phyloP scores from a whole-genome alignment of 2,888 invertebrate species.

The Heterodera filipjevi region DNA sequence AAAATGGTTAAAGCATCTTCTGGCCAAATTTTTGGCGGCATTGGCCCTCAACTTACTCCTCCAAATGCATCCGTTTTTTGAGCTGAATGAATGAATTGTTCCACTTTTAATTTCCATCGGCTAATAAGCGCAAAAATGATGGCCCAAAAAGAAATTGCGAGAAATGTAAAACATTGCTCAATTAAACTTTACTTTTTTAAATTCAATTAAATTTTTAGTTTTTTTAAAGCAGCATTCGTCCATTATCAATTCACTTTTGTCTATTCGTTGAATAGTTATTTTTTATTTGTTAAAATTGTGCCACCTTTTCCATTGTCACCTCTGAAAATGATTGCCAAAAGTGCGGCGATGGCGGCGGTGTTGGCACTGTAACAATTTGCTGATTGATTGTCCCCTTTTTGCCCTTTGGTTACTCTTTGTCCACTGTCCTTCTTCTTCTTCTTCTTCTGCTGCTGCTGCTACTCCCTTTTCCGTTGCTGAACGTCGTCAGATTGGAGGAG shows the following conservation, averaged over 20 bases:
- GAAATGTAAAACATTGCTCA: too few species aligned
- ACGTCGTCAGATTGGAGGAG: background rate
- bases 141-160: too few species aligned
- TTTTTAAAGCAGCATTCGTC: background rate
- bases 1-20: slow-evolving; percentile 36
- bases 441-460: background rate
- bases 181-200: too few species aligned
- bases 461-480: too few species aligned
- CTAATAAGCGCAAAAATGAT: too few species aligned
- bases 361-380: background rate
- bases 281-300: background rate
- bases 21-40: background rate
- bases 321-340: background rate
- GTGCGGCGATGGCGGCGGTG: background rate
- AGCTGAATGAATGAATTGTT: background rate
- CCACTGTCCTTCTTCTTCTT: background rate
- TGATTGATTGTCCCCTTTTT: background rate
- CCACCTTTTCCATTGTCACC: background rate
- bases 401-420: background rate
- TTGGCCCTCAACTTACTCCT: background rate
- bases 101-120: background rate
- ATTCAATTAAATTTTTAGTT: background rate
- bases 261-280: background rate
- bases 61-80: background rate
- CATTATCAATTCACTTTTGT: background rate